Conservation (phyloP, 1,140 invertebrate species). For the Caenorhabditis elegans region WBcel235 BX284602.5:13608501-13609000, state of each 20-base stretch:
- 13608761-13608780: slow-evolving; percentile 5
- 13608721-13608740: slow-evolving; percentile 42
- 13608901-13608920: no score
- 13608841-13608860: no score
- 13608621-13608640: slow-evolving; percentile 15
- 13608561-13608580: slow-evolving; percentile 32
- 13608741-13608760: slow-evolving; percentile 19
- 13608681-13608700: slow-evolving; percentile 34
- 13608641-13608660: slow-evolving; percentile 19
- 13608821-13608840: no score
- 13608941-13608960: no score
- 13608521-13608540: background rate
- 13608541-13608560: background rate
- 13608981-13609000: no score
- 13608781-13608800: slow-evolving; percentile 27
- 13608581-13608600: slow-evolving; percentile 39
- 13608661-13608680: slow-evolving; percentile 38
- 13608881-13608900: no score
- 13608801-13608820: slow-evolving; percentile 28
- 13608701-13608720: slow-evolving; percentile 33
- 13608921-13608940: no score
- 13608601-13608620: slow-evolving; percentile 31
- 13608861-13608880: no score
- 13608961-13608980: no score
- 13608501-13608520: slow-evolving; percentile 16